These are phyloP conservation scores for Caenorhabditis sp. DNA, from an alignment of 2,888 invertebrate species.

Conservation along the genomic window DNA sequence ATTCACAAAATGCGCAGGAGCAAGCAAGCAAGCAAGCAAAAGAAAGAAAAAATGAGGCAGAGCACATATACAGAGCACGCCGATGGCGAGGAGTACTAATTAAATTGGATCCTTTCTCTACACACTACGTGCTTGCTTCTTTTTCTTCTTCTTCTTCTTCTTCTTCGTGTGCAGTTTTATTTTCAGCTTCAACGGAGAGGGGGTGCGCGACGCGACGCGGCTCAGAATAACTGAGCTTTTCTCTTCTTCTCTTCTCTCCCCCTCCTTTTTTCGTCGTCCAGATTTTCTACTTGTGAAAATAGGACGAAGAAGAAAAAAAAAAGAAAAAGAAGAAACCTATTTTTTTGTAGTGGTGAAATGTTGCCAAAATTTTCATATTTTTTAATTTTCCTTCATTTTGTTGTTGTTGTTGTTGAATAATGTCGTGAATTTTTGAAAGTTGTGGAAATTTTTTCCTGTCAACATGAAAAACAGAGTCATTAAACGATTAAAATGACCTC, in stretches of 20 bases:
- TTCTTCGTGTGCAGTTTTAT: slow-evolving; percentile 7
- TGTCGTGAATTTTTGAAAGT: too few relatives aligned
- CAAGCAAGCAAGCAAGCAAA: background rate
- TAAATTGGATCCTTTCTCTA: slow-evolving; percentile 29
- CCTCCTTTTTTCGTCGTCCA: slow-evolving; percentile 7
- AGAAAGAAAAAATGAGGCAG: background rate
- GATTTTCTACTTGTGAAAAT: slow-evolving; percentile 4
- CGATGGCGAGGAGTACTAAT: slow-evolving; percentile 42
- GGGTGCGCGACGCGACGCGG: slow-evolving; percentile 3
- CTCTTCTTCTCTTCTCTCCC: slow-evolving; percentile 5
- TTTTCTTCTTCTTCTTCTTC: slow-evolving; percentile 6
- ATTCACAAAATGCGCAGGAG: background rate
- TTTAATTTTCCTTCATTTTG: too few relatives aligned
- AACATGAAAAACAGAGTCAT: too few relatives aligned
- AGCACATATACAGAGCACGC: slow-evolving; percentile 1
- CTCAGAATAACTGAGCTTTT: slow-evolving; percentile 12
- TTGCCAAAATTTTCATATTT: slow-evolving; percentile 7
- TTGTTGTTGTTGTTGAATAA: too few relatives aligned
- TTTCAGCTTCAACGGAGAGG: slow-evolving; percentile 4
- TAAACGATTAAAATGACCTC: too few relatives aligned
- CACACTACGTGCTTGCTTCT: slow-evolving; percentile 10
- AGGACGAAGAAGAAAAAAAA: too few relatives aligned
- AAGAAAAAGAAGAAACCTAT: background rate
- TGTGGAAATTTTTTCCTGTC: too few relatives aligned
- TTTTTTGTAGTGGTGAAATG: slow-evolving; percentile 10